Base-by-base conservation (phyloP, 2,888 invertebrate genomes). In the Drosophila mayaguana region DNA sequence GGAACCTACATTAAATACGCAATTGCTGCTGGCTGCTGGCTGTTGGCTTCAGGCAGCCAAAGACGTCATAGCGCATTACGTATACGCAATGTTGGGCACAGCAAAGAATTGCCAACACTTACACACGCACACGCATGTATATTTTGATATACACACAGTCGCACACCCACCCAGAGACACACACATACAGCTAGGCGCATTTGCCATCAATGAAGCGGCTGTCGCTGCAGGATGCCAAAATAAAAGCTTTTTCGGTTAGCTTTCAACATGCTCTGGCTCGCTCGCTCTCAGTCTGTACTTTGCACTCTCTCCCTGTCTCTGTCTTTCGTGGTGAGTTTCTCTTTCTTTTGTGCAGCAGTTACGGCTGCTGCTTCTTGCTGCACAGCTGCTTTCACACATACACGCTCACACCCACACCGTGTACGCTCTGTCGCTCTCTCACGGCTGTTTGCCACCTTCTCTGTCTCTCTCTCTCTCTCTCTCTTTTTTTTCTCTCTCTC, bases 41-140 rank as follows among this genome's bases (percentile, higher is more conserved):
- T 22, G 25, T 16, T 22, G 8, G 43, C 18, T 16, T 25, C 63
- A 46, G 46, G 36, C 76, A 38, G 57, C 63, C 73, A 88, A 83
- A 88, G 88, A 89, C 84, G 84, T 85, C 89, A 85, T 78, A 87
- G 75, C 79, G 60, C 75, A 87, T 88, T 89, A 85, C 89, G 89
- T 85, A 89, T 89, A 89, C 84, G 84, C 68, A 84, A 57, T 18
- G 71, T 57, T 62, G 59, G 36, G 20, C 46, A 43, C n/a, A 45
- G 57, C 56, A 45, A 51, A 40, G 45, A 18, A 28, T 11, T 18
- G 20, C n/a, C 12, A 40, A 42, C 65, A 45, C 64, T 22, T 12
- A 54, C 16, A 45, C 38, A 60, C 48, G 20, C 11, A 36, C 55
- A 51, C n/a, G 53, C 43, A 43, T n/a, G 51, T 18, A 32, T 11